A percentile compares a stretch with the other conserved stretches of the same genome.
These are phyloP conservation scores for Lateolabrax maculatus DNA, from an alignment of 2,797 vertebrate genomes.

Conservation along the genomic window DNA sequence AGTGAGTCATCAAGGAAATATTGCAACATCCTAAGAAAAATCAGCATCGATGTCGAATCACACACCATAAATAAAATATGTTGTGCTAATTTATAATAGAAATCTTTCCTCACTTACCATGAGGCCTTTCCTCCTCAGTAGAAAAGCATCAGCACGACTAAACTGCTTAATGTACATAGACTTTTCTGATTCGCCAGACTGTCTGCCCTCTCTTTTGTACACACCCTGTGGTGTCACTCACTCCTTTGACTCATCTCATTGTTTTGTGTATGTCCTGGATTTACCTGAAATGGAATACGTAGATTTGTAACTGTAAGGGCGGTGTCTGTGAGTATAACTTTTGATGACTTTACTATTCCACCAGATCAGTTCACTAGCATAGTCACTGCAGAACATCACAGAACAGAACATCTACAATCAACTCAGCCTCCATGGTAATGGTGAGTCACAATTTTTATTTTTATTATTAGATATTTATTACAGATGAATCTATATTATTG, in stretches of 20 bases:
- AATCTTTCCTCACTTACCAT: neutral
- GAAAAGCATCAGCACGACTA: neutral
- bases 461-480: neutral
- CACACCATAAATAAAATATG: neutral
- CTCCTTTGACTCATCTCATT: slow-evolving; percentile 73
- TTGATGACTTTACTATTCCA: slow-evolving; percentile 19
- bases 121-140: neutral
- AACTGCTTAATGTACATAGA: accelerated
- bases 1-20: slow-evolving; percentile 49
- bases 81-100: neutral
- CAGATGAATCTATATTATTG: neutral
- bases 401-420: slow-evolving; percentile 37
- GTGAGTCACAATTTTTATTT: slow-evolving; percentile 58
- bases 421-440: slow-evolving; percentile 54
- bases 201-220: neutral
- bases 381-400: slow-evolving; percentile 25
- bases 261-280: slow-evolving; percentile 21
- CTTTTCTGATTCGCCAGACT: neutral
- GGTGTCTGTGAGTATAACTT: slow-evolving; percentile 52
- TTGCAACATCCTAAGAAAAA: slow-evolving; percentile 15
- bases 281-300: neutral
- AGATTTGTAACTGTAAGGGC: slow-evolving; percentile 50
- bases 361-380: slow-evolving; percentile 30
- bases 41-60: neutral
- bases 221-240: slow-evolving; percentile 57